Evolutionary conservation across 1,140 invertebrate species (phyloP).

Genomic region (Drosophila mojavensis): DNA sequence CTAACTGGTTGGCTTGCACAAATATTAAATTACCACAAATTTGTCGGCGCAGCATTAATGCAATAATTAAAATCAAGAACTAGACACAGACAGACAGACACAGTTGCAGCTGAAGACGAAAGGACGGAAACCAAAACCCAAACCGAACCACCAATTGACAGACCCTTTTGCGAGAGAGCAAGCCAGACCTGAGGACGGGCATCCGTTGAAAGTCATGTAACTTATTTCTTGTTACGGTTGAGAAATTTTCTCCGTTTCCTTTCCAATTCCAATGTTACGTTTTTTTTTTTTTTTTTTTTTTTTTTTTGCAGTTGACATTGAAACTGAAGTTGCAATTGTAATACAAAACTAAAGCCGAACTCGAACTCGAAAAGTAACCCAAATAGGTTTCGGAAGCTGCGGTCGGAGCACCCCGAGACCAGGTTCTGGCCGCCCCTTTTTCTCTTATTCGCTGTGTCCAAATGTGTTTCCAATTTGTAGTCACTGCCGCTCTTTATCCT

Average conservation of each 20-base stretch:
- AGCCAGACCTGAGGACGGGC: slow-evolving; percentile 29
- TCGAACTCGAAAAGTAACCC: slow-evolving; percentile 61
- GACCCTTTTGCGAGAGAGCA: slow-evolving; percentile 13
- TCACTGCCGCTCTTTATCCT: slow-evolving; percentile 52
- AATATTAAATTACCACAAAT: slow-evolving; percentile 82
- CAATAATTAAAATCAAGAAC: slow-evolving; percentile 79
- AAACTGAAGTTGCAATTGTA: slow-evolving; percentile 66
- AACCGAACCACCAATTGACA: slow-evolving; percentile 18
- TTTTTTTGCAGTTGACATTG: slow-evolving; percentile 69
- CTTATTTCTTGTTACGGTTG: slow-evolving; percentile 80
- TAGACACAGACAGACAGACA: slow-evolving; percentile 36
- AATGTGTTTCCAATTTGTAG: slow-evolving; percentile 81
- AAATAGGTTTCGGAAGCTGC: slow-evolving; percentile 82
- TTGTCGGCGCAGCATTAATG: slow-evolving; percentile 78
- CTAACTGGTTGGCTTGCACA: slow-evolving; percentile 44
- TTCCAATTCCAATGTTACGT: not conserved
- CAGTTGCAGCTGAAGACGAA: slow-evolving; percentile 1
- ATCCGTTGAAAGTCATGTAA: slow-evolving; percentile 79
- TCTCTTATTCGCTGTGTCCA: slow-evolving; percentile 26
- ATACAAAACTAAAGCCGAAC: slow-evolving; percentile 62
- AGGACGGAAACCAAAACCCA: slow-evolving; percentile 13
- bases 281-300: slow-evolving; percentile 12
- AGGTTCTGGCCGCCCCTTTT: slow-evolving; percentile 36
- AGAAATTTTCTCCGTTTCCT: slow-evolving; percentile 53
- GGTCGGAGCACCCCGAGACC: slow-evolving; percentile 57